These are phyloP conservation scores for Gracilinanus agilis DNA, from an alignment of 2,113 vertebrate genomes.

Conservation along the genomic window DNA sequence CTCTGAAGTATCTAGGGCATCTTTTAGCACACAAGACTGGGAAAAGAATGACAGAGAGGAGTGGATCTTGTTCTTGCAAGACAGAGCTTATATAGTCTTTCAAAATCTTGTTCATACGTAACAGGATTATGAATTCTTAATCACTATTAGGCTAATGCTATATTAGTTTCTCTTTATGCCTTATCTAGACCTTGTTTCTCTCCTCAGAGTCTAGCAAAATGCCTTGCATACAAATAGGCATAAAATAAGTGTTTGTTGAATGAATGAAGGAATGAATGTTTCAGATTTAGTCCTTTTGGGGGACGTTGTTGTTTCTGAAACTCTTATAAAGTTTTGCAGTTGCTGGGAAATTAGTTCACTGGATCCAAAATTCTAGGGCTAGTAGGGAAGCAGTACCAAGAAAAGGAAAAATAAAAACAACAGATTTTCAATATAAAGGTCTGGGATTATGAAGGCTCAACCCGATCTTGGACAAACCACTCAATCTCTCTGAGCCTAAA, in stretches of 20 bases:
- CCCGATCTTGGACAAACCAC: not conserved
- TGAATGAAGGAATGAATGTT: not conserved
- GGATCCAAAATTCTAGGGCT: not conserved
- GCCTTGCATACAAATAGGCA: not conserved
- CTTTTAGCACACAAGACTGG: not conserved
- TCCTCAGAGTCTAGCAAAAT: not conserved
- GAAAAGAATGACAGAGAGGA: not conserved
- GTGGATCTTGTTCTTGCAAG: not conserved
- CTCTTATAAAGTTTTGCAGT: not conserved
- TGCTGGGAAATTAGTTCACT: not conserved
- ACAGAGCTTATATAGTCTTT: not conserved
- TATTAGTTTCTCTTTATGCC: not conserved
- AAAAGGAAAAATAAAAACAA: not conserved
- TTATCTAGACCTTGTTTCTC: not conserved
- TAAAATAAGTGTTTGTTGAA: not conserved
- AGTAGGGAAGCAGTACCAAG: not conserved
- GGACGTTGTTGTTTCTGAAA: not conserved
- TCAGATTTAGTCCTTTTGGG: not conserved
- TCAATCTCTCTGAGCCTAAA: not conserved
- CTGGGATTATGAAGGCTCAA: not conserved
- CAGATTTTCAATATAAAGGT: not conserved
- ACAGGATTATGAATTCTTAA: not conserved
- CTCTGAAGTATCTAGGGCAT: not conserved
- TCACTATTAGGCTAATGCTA: not conserved
- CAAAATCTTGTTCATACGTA: not conserved